A percentile compares a stretch with the other conserved stretches of the same genome.
Conservation (phyloP, 2,888 invertebrate genomes). For the Acheta domesticus region DNA sequence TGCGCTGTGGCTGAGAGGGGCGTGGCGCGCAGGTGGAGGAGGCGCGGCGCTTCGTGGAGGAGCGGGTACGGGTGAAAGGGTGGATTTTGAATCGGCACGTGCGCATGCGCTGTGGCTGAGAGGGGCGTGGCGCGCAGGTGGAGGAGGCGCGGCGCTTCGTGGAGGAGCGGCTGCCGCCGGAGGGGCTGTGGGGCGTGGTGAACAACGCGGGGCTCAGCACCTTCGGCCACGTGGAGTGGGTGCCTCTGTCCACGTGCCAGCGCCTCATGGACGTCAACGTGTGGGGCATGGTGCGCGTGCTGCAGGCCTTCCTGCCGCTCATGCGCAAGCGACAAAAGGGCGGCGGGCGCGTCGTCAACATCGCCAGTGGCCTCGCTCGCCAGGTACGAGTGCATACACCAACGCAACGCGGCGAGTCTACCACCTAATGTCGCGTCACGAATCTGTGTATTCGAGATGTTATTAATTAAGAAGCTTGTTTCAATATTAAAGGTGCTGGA, state of each 20-base stretch:
- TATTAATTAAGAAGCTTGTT: no score
- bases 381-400: neutral
- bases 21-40: no score
- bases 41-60: no score
- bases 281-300: conserved; percentile 49
- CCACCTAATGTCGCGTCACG: no score
- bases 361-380: conserved; percentile 30
- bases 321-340: neutral
- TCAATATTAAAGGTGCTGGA: no score
- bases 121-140: no score
- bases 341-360: conserved; percentile 28
- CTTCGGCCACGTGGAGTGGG: conserved; percentile 51
- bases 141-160: neutral
- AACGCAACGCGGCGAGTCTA: no score
- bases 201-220: conserved; percentile 52
- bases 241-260: conserved; percentile 44
- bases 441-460: no score
- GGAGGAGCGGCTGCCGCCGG: neutral
- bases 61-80: no score
- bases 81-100: no score
- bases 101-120: no score
- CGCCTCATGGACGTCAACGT: conserved; percentile 49
- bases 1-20: no score
- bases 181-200: conserved; percentile 50
- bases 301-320: conserved; percentile 46